These are phyloP conservation scores for Drosophila multiciliata DNA, from an alignment of 2,888 invertebrate species.

Conservation along the genomic window DNA sequence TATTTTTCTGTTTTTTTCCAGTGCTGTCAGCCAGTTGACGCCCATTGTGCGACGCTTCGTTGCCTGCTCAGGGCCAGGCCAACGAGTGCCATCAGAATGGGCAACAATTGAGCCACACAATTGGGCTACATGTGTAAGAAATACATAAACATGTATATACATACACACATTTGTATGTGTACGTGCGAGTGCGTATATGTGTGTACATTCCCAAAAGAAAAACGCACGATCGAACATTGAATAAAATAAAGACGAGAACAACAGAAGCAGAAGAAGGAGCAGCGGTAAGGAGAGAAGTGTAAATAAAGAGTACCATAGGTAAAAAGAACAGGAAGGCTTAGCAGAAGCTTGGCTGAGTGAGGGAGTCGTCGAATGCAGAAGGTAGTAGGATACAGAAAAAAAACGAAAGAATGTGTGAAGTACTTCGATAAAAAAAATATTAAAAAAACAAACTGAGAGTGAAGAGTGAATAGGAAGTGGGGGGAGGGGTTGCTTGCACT, in stretches of 20 bases:
- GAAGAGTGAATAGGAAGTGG: conserved; percentile 1
- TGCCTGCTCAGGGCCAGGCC: conserved; percentile 54
- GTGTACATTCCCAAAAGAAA: conserved; percentile 19
- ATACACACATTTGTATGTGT: conserved; percentile 3
- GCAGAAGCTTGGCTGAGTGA: conserved; percentile 13
- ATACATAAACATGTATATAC: conserved; percentile 2
- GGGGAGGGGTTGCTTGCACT: not conserved
- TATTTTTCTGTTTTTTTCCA: conserved; percentile 7
- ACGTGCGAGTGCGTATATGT: not conserved
- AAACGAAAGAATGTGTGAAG: conserved; percentile 42
- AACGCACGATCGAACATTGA: conserved; percentile 47
- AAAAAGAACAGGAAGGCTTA: conserved; percentile 71
- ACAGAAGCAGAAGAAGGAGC: conserved; percentile 19
- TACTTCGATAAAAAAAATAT: conserved; percentile 37
- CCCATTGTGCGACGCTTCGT: conserved; percentile 70
- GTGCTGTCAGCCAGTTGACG: conserved; percentile 31
- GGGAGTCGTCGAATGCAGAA: conserved; percentile 4
- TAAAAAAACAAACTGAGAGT: conserved; percentile 19
- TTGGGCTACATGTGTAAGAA: conserved; percentile 55
- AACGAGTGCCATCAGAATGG: conserved; percentile 60
- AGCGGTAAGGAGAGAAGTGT: conserved; percentile 30
- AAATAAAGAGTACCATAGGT: conserved; percentile 59
- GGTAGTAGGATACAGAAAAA: conserved; percentile 18
- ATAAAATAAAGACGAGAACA: conserved; percentile 12
- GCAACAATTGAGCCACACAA: conserved; percentile 72